Conservation (phyloP, 2,888 invertebrate genomes). For the Ophonus ardosiacus region DNA sequence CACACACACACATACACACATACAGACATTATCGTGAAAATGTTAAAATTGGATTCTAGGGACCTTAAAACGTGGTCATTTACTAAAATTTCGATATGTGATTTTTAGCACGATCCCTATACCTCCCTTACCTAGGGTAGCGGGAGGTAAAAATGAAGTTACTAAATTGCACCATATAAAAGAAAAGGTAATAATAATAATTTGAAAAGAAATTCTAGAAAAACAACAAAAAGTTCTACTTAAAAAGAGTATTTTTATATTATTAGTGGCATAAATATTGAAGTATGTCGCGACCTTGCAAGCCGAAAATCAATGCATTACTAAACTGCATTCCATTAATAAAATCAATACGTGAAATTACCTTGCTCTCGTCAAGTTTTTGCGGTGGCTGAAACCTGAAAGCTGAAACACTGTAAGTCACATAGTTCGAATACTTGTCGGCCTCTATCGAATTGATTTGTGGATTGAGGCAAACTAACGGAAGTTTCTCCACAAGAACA, state of each 20-base stretch:
- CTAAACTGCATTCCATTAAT: conserved; percentile 14
- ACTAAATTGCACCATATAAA: too few relatives aligned
- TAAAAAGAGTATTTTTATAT: background rate
- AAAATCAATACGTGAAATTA: conserved; percentile 21
- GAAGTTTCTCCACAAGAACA: background rate
- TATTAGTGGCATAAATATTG: background rate
- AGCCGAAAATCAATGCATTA: background rate
- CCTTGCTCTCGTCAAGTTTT: background rate
- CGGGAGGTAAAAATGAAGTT: too few relatives aligned
- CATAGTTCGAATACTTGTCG: background rate
- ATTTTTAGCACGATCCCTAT: too few relatives aligned
- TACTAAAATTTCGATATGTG: too few relatives aligned
- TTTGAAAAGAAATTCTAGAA: too few relatives aligned
- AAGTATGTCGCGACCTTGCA: background rate
- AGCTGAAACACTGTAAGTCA: background rate
- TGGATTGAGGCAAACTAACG: background rate
- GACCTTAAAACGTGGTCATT: too few relatives aligned
- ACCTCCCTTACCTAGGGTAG: too few relatives aligned
- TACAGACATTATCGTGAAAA: too few relatives aligned
- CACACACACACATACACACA: too few relatives aligned
- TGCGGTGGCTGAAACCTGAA: background rate
- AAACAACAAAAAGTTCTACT: too few relatives aligned
- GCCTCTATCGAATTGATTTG: background rate
- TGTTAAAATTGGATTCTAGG: too few relatives aligned
- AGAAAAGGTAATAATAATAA: too few relatives aligned